Evolutionary conservation across 2,888 invertebrate species (phyloP), one percentile per base, ranked within the genome.

Genomic region (Malthinus seriepunctatus): DNA sequence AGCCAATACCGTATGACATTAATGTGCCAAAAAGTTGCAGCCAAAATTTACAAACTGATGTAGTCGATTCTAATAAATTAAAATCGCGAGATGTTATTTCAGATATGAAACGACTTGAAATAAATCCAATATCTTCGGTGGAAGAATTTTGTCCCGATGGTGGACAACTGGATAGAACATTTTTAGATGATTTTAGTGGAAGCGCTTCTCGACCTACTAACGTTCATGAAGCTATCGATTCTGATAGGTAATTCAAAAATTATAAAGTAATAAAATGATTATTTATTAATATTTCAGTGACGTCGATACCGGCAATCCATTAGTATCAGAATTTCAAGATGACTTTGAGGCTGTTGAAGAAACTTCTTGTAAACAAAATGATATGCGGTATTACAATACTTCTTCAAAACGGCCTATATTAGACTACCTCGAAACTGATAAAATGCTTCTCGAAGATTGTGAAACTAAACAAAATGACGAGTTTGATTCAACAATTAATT

Each of bases 271-370:
- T 11, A 11, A 12, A 48, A 14, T 11, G 3, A 10, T 32, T 47
- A 23, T 31, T 11, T 33, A 50, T 44, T 50, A 14, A 12, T 32
- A 32, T 53, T 58, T 9, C 56, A 89, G 89, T 71, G 91, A 91
- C 58, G 86, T 84, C 32, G 89, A 88, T 63, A 82, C 84, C 33
- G 86, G 84, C 6, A 93, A 92, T 80, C 93, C 93, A 15, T 80
- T 90, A 71, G 92, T 95, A 0, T 89, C 91, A 23, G 88, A 89
- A 48, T 89, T 90, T 66, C 90, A 91, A 77, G 94, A 95, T 73
- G 94, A 95, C 73, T 79, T 93, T 42, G 89, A 89, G 69, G 89
- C 89, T 67, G 86, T 88, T 0, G 86, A 86, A 44, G 88, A 88
- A 63, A 46, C 65, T 2, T 68, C 71, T 2, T 69, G 71, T 3